Conservation (phyloP, 2,113 vertebrate genomes). For the Salvelinus sp. region DNA sequence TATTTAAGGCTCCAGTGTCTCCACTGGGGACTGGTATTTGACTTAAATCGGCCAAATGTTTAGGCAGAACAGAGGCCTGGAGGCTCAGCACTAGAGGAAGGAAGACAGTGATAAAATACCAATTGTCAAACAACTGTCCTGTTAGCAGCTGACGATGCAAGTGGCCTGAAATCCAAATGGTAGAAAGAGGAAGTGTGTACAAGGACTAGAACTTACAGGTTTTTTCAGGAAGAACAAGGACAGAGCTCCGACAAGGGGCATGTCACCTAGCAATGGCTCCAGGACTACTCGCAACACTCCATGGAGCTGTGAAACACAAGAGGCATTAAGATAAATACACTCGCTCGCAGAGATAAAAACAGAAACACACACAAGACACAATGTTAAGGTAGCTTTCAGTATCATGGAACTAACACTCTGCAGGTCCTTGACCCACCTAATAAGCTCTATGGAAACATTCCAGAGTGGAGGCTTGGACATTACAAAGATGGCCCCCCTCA, state of each 20-base stretch:
- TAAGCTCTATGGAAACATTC: constrained; percentile 33
- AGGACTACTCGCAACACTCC: constrained; percentile 93
- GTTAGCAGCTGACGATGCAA: background rate
- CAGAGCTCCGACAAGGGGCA: constrained; percentile 92
- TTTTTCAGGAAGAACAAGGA: constrained; percentile 95
- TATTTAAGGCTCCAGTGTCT: constrained; percentile 60
- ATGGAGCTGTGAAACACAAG: constrained; percentile 77
- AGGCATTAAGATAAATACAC: background rate
- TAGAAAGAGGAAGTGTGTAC: background rate
- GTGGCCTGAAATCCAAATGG: constrained; percentile 22
- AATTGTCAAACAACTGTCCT: background rate
- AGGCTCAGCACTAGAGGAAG: constrained; percentile 6
- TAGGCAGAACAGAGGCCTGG: constrained; percentile 36
- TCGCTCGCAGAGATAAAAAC: background rate
- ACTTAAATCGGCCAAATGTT: constrained; percentile 55
- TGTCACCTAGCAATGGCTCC: constrained; percentile 94
- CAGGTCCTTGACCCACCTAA: constrained; percentile 33
- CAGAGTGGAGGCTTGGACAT: background rate
- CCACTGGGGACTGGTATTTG: constrained; percentile 46
- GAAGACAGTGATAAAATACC: constrained; percentile 8
- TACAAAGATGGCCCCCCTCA: too few species aligned
- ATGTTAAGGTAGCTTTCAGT: background rate
- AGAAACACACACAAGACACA: constrained; percentile 4
- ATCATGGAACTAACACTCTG: constrained; percentile 1
- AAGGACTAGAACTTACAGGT: constrained; percentile 79